Evolutionary conservation across 2,797 vertebrate species (phyloP), one percentile per base, ranked within the genome.

Genomic region (Telmatherina bonti): DNA sequence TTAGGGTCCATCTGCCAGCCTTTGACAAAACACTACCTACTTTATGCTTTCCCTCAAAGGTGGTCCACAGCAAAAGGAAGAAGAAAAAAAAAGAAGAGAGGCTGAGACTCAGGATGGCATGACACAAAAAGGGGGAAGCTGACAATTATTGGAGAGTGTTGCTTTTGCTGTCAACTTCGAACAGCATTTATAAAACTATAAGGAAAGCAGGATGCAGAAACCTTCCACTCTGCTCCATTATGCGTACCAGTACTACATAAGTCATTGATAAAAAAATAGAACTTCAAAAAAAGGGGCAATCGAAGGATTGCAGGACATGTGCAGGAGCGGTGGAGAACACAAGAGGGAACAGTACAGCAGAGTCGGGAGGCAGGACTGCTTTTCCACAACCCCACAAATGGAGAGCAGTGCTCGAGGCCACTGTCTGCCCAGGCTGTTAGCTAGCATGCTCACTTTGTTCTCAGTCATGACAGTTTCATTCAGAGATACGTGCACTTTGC

Each of bases 1-100:
- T 88, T 88, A 83, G 72, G 73, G 85, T 85, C 92, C 93, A 94
- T 94, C 94, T 94, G 93, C 89, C 89, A 82, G 74, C 72, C 78
- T 85, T 81, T 82, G 82, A 78, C 71, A 86, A 85, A 90, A 90
- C 79, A 88, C 72, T 57, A 78, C 82, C 83, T 78, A 85, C 78
- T 85, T 73, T 76, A 79, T 85, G 82, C 76, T 77, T 75, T 69
- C 67, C 41, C 76, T 74, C 47, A 72, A 78, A 81, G 74, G 74
- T 76, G 83, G 76, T 60, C 74, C 51, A 47, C 6, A 35, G 55
- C 30, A 55, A 41, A 76, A 27, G 27, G 51, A 29, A 67, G 20
- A 58, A 61, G 22, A 58, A 56, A 24, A 18, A 11, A 74, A n/a
- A 71, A 18, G 36, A 35, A 58, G 12, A 30, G 4, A 64, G 27